Evolutionary conservation across 2,113 vertebrate species (phyloP), one percentile per base, ranked within the genome.

Genomic region (Percina caprodes): DNA sequence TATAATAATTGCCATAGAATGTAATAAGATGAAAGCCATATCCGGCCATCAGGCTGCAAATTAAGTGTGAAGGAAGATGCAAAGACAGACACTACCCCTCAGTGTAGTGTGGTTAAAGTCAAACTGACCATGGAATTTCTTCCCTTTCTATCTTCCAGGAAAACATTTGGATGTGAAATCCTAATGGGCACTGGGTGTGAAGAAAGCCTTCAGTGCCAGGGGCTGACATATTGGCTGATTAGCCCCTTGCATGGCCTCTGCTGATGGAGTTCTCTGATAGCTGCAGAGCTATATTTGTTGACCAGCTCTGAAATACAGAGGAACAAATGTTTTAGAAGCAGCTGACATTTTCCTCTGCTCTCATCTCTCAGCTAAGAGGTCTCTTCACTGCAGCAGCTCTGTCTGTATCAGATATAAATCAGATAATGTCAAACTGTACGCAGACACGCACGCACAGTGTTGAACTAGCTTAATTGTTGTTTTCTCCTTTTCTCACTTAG

Each of bases 311-410:
- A 79, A 83, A 90, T 84, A 86, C 75, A 45, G 26, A 51, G 12
- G 19, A 79, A 55, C 24, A 14, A 82, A 83, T 82, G 74, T 82
- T 87, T 85, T 81, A 86, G 86, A 84, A 79, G 82, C 86, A 30
- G 86, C 70, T 87, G 90, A 90, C 88, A 90, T 92, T 92, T 89
- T 72, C 55, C 70, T 33, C 46, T 7, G 18, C 83, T 83, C 74
- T 86, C 82, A 88, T 89, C 86, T 74, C 14, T 75, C 77, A 54
- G 84, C 78, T 86, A 72, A 92, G 77, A 90, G 84, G 45, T 77
- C 79, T 82, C 79, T 80, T 69, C 78, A 79, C 77, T 54, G n/a
- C 79, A 52, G 69, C 52, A 45, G 72, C 87, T 58, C 74, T 70
- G 84, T 82, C 83, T 69, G 79, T 45, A 83, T 79, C 74, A 46